Conservation (phyloP, 2,888 invertebrate species). For the Cantharis lateralis region DNA sequence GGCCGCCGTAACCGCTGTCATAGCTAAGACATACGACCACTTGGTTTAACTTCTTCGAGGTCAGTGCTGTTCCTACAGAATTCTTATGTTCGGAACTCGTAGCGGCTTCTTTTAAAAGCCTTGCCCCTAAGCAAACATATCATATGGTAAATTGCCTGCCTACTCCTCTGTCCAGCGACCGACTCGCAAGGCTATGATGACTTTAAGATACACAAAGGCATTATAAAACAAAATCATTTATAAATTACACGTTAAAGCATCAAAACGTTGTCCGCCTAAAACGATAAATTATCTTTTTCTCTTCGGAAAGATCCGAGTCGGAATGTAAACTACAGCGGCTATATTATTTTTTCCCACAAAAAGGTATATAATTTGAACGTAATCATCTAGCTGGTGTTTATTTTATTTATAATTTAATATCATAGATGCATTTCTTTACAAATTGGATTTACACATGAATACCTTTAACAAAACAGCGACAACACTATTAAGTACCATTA, state of each 20-base stretch:
- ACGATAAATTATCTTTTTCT: slow-evolving; percentile 55
- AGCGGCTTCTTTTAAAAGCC: slow-evolving; percentile 46
- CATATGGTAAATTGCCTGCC: slow-evolving; percentile 58
- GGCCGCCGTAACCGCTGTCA: slow-evolving; percentile 47
- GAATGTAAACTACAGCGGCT: slow-evolving; percentile 37
- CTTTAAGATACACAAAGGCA: slow-evolving; percentile 55
- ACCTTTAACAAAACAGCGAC: slow-evolving; percentile 20
- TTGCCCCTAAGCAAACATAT: slow-evolving; percentile 58
- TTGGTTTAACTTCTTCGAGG: slow-evolving; percentile 18
- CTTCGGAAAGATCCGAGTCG: slow-evolving; percentile 31
- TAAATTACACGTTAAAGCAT: slow-evolving; percentile 57
- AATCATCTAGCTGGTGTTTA: slow-evolving; percentile 37
- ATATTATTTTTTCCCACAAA: slow-evolving; percentile 36
- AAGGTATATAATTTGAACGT: slow-evolving; percentile 36
- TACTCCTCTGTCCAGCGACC: slow-evolving; percentile 50
- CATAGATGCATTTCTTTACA: slow-evolving; percentile 30
- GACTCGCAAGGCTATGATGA: slow-evolving; percentile 50
- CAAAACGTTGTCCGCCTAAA: slow-evolving; percentile 57
- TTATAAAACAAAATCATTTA: slow-evolving; percentile 57
- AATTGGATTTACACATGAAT: slow-evolving; percentile 28
- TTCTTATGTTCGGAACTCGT: slow-evolving; percentile 36
- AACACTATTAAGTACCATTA: slow-evolving; percentile 7
- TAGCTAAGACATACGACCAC: slow-evolving; percentile 34
- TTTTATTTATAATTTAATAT: slow-evolving; percentile 40
- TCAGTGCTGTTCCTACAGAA: slow-evolving; percentile 22